Percentiles rank a stretch among this genome's conserved stretches.
Conservation (phyloP, 2,797 vertebrate species). For the Echiichthys vipera region DNA sequence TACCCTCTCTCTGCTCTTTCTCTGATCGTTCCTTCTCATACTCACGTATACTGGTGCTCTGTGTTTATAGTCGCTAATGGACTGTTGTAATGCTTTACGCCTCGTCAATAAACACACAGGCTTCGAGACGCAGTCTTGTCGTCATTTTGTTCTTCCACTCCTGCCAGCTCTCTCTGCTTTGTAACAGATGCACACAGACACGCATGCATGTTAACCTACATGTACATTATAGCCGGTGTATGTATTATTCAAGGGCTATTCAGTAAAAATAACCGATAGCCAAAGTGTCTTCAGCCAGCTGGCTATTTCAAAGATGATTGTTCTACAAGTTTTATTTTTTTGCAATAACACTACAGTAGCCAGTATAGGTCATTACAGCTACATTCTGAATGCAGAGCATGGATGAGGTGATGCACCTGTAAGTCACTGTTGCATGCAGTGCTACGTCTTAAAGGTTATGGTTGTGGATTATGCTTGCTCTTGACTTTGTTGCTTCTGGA, state of each 20-base stretch:
- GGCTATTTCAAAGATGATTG: not conserved
- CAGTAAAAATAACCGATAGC: not conserved
- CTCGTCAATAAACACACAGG: conserved; percentile 74
- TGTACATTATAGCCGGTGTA: not conserved
- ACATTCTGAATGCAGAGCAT: conserved; percentile 1
- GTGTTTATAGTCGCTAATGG: conserved; percentile 75
- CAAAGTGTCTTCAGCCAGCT: not conserved
- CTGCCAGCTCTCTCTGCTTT: conserved; percentile 41
- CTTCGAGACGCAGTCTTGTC: conserved; percentile 41
- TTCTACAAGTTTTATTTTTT: not conserved
- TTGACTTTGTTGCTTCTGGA: not conserved
- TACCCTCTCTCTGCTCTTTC: conserved; percentile 35
- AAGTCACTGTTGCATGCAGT: not conserved
- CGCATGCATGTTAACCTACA: conserved; percentile 11
- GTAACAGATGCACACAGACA: conserved; percentile 1
- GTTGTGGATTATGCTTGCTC: not conserved
- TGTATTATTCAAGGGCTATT: not conserved
- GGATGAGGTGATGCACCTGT: not conserved
- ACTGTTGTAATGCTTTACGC: conserved; percentile 61
- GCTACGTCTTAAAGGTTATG: not conserved
- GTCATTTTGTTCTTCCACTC: conserved; percentile 58
- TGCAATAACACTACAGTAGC: not conserved
- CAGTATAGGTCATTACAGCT: not conserved
- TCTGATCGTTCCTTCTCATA: conserved; percentile 25
- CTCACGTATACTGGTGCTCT: conserved; percentile 30